Evolutionary conservation across 1,140 invertebrate genomes (phyloP).

Genomic region (Drosophila nigrodunni): DNA sequence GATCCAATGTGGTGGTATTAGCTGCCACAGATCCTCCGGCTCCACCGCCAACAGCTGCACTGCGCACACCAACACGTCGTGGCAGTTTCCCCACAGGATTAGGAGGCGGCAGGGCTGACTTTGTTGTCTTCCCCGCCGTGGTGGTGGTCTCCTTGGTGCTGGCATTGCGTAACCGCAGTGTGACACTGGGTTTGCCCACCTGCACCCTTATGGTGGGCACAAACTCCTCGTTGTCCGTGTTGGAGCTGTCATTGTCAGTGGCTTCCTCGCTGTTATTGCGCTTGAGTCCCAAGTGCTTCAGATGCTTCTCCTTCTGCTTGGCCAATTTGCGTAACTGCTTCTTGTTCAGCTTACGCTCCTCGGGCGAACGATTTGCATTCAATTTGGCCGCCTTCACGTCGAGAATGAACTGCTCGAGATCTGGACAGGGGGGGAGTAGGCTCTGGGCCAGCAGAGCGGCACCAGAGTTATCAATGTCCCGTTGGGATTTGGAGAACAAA

Average conservation of each 20-base stretch:
- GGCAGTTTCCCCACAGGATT: background rate
- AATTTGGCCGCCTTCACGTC: constrained; percentile 75
- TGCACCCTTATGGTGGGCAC: constrained; percentile 76
- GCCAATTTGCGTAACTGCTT: constrained; percentile 82
- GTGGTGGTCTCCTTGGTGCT: constrained; percentile 43
- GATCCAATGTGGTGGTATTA: constrained; percentile 7
- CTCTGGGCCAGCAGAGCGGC: constrained; percentile 65
- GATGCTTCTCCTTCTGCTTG: constrained; percentile 86
- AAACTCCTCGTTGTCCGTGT: constrained; percentile 82
- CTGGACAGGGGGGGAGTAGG: constrained; percentile 59
- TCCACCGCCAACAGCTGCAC: background rate
- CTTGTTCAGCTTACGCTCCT: constrained; percentile 82
- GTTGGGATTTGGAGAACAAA: constrained; percentile 68
- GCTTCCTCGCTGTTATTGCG: constrained; percentile 73
- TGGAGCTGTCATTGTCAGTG: constrained; percentile 71
- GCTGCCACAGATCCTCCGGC: background rate
- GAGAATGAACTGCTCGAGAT: constrained; percentile 75
- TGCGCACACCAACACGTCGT: constrained; percentile 7
- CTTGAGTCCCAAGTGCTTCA: constrained; percentile 86
- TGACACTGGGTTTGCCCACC: constrained; percentile 79
- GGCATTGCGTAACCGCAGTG: constrained; percentile 66
- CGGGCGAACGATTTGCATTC: constrained; percentile 74
- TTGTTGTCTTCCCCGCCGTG: constrained; percentile 3
- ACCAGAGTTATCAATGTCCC: constrained; percentile 67
- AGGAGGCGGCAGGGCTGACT: background rate